These are phyloP conservation scores for Clavelina lepadiformis DNA, from an alignment of 23 tunicate genomes.

Conservation along the genomic window DNA sequence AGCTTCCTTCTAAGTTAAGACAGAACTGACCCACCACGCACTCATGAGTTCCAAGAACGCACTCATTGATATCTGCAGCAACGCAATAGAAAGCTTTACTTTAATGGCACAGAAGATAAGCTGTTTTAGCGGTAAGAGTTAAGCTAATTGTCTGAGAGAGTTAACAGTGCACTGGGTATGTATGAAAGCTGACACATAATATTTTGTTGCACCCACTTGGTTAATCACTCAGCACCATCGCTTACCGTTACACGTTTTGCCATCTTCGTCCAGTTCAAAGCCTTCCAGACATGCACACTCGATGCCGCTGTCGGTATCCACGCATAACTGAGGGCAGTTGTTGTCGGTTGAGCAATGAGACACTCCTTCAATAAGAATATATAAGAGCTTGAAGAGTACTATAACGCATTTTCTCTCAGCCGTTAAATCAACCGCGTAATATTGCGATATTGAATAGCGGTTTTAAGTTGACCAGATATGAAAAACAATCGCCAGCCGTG, in stretches of 20 bases:
- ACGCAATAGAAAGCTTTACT: not conserved
- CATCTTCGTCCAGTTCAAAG: slow-evolving; percentile 43
- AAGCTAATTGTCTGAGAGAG: no score
- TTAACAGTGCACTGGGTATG: no score
- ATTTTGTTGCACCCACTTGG: not conserved
- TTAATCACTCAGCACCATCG: not conserved
- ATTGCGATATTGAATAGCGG: no score
- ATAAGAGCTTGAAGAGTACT: no score
- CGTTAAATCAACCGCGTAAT: no score
- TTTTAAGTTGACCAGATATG: no score
- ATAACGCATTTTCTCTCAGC: no score
- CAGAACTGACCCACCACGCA: slow-evolving; percentile 72
- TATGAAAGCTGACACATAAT: no score
- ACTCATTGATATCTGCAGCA: slow-evolving; percentile 76
- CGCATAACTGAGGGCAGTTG: slow-evolving; percentile 62
- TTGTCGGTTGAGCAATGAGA: slow-evolving; percentile 54
- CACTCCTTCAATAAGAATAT: no score
- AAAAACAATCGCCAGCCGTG: no score
- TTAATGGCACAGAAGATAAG: no score
- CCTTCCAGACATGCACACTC: slow-evolving; percentile 70
- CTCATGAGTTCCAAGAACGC: slow-evolving; percentile 73
- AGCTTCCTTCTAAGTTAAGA: slow-evolving; percentile 66
- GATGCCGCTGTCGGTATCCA: slow-evolving; percentile 38
- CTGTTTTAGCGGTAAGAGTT: no score
- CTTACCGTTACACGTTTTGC: slow-evolving; percentile 48